phyloP scores from a whole-genome alignment of 2,888 invertebrate genomes.

The Amblyjoppa fuscipennis region DNA sequence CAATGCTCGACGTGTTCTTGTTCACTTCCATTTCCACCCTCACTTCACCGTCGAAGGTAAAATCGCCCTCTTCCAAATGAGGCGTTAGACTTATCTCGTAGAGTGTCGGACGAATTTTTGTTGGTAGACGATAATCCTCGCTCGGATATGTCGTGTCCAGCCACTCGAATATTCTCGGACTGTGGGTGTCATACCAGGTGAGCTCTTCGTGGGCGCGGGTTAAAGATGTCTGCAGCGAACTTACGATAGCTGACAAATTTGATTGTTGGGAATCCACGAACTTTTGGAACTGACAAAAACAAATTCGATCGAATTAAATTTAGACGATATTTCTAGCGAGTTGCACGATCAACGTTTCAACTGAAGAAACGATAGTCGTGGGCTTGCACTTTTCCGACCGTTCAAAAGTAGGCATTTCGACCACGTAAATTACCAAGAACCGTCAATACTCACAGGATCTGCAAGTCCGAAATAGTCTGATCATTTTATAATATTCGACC shows the following conservation, averaged over 20 bases:
- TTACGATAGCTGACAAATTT: slow-evolving; percentile 26
- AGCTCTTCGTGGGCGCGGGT: slow-evolving; percentile 72
- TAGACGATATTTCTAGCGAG: neutral
- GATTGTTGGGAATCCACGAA: slow-evolving; percentile 47
- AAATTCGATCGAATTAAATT: slow-evolving; percentile 19
- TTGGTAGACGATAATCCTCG: slow-evolving; percentile 86
- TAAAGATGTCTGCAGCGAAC: slow-evolving; percentile 50
- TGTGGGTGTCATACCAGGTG: slow-evolving; percentile 74
- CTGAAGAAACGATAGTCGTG: no score
- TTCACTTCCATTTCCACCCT: slow-evolving; percentile 84
- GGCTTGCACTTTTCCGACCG: no score
- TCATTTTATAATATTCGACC: no score
- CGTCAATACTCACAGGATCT: no score
- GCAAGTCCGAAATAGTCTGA: no score
- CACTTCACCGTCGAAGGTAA: slow-evolving; percentile 85
- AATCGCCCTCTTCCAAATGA: slow-evolving; percentile 84
- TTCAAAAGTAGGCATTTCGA: no score
- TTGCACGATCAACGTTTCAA: no score
- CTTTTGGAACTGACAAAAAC: slow-evolving; percentile 61
- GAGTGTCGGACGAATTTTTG: slow-evolving; percentile 80
- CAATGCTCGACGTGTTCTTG: slow-evolving; percentile 81
- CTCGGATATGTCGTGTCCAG: slow-evolving; percentile 71
- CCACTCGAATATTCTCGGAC: slow-evolving; percentile 75
- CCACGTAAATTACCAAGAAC: no score
- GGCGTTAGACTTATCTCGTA: slow-evolving; percentile 85